A percentile compares a stretch with the other conserved stretches of the same genome.
Conservation (phyloP, 2,797 vertebrate genomes). For the Simalia tracyae region DNA sequence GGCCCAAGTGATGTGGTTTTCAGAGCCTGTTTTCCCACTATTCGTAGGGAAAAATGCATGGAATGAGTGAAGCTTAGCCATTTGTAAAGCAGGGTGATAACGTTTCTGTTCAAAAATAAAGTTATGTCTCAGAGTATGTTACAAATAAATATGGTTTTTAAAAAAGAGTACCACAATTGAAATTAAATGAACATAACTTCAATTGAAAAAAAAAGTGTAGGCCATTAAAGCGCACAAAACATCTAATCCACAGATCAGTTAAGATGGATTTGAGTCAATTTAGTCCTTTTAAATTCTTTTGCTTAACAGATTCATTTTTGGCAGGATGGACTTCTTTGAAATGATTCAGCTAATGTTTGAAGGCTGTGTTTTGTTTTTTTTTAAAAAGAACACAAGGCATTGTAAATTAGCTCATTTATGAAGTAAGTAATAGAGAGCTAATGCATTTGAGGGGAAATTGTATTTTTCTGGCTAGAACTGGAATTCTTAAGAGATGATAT, state of each 20-base stretch:
- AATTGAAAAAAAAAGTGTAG: constrained; percentile 34
- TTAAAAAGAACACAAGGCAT: neutral
- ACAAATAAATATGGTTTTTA: constrained; percentile 37
- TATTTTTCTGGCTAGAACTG: constrained; percentile 51
- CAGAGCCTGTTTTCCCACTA: constrained; percentile 46
- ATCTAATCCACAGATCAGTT: constrained; percentile 14
- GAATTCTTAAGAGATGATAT: constrained; percentile 35
- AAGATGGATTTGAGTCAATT: constrained; percentile 25
- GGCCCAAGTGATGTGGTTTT: constrained; percentile 47
- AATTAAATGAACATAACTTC: constrained; percentile 49
- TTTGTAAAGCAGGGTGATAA: constrained; percentile 49
- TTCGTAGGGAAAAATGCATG: constrained; percentile 54
- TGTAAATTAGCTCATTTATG: constrained; percentile 28
- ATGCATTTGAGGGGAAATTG: constrained; percentile 45
- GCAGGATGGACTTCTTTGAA: constrained; percentile 35
- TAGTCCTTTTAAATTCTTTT: constrained; percentile 16
- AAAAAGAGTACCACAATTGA: neutral
- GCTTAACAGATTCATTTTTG: constrained; percentile 24
- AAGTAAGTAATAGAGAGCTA: constrained; percentile 25
- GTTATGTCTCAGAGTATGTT: neutral
- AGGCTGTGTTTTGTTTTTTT: constrained; percentile 20
- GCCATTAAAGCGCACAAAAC: constrained; percentile 38
- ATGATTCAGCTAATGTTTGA: constrained; percentile 37
- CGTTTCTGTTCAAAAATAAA: constrained; percentile 17
- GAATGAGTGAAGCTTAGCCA: constrained; percentile 54